Evolutionary conservation across 2,888 invertebrate species (phyloP).

Genomic region (Agrenia bidenticulata): DNA sequence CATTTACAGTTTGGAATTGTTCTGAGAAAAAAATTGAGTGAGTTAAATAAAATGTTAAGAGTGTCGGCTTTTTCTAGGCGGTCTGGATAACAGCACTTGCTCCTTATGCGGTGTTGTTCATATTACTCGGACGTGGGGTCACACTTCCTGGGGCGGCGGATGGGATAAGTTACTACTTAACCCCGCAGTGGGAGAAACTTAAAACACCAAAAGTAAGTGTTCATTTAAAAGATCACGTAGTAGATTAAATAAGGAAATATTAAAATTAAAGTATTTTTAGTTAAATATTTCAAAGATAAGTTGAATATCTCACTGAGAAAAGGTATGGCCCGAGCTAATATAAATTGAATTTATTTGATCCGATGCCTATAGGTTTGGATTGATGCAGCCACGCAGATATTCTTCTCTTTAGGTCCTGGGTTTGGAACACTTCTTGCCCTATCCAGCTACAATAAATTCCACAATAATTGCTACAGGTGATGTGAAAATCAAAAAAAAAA

Average conservation of each 20-base stretch:
- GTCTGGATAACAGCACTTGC: conserved; percentile 95
- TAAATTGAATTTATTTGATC: too few relatives aligned
- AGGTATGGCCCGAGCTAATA: too few relatives aligned
- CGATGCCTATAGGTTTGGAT: conserved; percentile 78
- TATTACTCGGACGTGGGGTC: conserved; percentile 78
- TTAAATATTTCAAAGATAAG: not conserved
- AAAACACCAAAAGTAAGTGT: conserved; percentile 68
- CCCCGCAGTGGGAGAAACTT: conserved; percentile 84
- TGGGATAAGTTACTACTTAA: conserved; percentile 84
- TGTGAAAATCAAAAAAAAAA: too few relatives aligned
- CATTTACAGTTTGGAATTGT: too few relatives aligned
- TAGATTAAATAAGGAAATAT: not conserved
- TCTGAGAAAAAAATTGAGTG: too few relatives aligned
- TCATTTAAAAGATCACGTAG: not conserved
- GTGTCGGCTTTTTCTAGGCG: conserved; percentile 65
- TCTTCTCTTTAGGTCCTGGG: conserved; percentile 89
- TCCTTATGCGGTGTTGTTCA: conserved; percentile 85
- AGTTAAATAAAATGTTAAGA: too few relatives aligned
- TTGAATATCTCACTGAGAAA: too few relatives aligned
- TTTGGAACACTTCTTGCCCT: conserved; percentile 86
- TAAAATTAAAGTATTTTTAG: not conserved
- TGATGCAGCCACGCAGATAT: conserved; percentile 90
- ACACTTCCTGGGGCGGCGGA: conserved; percentile 80
- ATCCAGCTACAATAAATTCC: conserved; percentile 90
- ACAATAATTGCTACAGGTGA: conserved; percentile 72